Evolutionary conservation across 2,113 vertebrate genomes (phyloP).

Genomic region (Cryptoleucopteryx plumbea): DNA sequence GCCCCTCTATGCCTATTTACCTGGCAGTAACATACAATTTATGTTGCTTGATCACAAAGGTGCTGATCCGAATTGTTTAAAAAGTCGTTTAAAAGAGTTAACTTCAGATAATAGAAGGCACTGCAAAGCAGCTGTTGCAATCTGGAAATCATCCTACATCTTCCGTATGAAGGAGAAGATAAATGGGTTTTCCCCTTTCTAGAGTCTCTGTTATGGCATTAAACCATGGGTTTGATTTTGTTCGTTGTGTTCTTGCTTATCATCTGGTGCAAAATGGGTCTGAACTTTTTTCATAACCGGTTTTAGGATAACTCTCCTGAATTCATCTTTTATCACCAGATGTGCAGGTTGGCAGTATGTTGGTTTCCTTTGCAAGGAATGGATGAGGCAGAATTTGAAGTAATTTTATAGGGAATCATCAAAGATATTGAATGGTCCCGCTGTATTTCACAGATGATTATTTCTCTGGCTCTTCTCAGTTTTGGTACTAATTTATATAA

Average conservation of each 20-base stretch:
- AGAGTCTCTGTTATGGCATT: background rate
- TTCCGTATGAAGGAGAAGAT: background rate
- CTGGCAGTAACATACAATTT: background rate
- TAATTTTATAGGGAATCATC: background rate
- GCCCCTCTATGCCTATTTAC: background rate
- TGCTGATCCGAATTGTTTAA: rapidly evolving
- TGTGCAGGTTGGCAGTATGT: background rate
- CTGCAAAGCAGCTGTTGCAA: background rate
- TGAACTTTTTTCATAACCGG: background rate
- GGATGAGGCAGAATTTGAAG: background rate
- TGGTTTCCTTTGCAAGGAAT: background rate
- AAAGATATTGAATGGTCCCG: background rate
- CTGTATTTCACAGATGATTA: background rate
- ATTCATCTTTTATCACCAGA: background rate
- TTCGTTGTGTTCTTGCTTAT: background rate
- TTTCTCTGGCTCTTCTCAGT: background rate
- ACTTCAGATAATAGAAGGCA: background rate
- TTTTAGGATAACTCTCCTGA: background rate
- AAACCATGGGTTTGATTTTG: background rate
- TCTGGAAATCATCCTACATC: background rate
- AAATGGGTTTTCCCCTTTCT: background rate
- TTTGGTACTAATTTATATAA: background rate
- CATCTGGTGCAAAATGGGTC: background rate
- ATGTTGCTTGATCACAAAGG: background rate
- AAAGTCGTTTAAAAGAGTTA: background rate